Evolutionary conservation across 1,140 invertebrate genomes (phyloP).

Genomic region (Asobara japonica): DNA sequence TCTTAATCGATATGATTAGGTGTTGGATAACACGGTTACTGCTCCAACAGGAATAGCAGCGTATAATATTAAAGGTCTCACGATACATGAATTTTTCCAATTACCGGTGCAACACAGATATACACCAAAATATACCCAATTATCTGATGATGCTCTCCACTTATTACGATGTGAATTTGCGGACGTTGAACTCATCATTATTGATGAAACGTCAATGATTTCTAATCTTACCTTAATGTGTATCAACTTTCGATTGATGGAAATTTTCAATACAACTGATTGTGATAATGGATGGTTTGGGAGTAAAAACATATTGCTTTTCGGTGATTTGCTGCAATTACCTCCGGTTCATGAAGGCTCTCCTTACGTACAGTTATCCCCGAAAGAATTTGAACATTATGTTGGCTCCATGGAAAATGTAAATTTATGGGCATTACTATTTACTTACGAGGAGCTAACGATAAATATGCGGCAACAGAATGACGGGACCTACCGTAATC

Average conservation of each 20-base stretch:
- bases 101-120: too few relatives aligned
- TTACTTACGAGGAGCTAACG: background rate
- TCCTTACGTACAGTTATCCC: background rate
- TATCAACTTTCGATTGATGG: background rate
- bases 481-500: background rate
- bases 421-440: slow-evolving; percentile 7
- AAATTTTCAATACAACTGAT: slow-evolving; percentile 16
- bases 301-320: slow-evolving; percentile 3
- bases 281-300: slow-evolving; percentile 2
- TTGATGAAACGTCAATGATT: too few relatives aligned
- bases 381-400: background rate
- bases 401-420: background rate
- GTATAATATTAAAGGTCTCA: too few relatives aligned
- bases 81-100: too few relatives aligned
- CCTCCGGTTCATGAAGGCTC: background rate
- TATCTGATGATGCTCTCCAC: too few relatives aligned
- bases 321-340: slow-evolving; percentile 16
- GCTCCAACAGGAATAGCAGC: too few relatives aligned
- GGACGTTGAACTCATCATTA: too few relatives aligned
- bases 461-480: slow-evolving; percentile 25
- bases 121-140: too few relatives aligned
- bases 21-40: too few relatives aligned
- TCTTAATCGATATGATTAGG: too few relatives aligned
- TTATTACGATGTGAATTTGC: too few relatives aligned
- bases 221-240: too few relatives aligned